Base-by-base conservation (phyloP, 2,113 vertebrate species). In the Myiagra hebetior region DNA sequence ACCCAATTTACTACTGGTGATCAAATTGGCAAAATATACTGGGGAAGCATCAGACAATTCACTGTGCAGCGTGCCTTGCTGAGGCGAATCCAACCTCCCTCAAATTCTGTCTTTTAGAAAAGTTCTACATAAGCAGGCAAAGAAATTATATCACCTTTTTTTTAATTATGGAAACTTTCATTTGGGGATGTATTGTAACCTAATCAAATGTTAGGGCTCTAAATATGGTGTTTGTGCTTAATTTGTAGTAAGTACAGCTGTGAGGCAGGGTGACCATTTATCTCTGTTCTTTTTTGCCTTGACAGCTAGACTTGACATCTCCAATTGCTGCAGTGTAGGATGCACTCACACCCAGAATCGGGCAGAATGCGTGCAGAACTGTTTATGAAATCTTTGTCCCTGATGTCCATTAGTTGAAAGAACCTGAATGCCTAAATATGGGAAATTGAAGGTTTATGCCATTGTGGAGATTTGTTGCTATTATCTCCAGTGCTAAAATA, bases 251-350 rank as follows among this genome's bases (percentile, higher is more conserved):
- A 74, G 42, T 37, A 74, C 2, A 23, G 27, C 78, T 92, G 60
- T 64, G 73, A 4, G 5, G 35, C 26, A 44, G 78, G 56, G 33
- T 89, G 65, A 90, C 88, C 62, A 59, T 89, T 96, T 96, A 69
- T 95, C 70, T 94, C 88, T 91, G 44, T 63, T 85, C 53, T 68
- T 86, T 94, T 92, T 77, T 62, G 33, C 68, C 67, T 86, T 97
- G 91, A 94, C 89, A 94, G 39, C 53, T 82, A 42, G 60, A 37
- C 60, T 55, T 87, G 75, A 83, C 67, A 80, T 93, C 69, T 92
- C 21, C 4, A 91, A 53, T 73, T 89, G 78, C 87, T 84, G 47
- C 79, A 83, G 74, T 3, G 1, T 52, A 83, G 30, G 56, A 31
- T 28, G 44, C 49, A 24, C 39, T 89, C 35, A 72, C 63, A 83